Conservation (phyloP, 2,797 vertebrate species). For the Cyprinodon diabolis region DNA sequence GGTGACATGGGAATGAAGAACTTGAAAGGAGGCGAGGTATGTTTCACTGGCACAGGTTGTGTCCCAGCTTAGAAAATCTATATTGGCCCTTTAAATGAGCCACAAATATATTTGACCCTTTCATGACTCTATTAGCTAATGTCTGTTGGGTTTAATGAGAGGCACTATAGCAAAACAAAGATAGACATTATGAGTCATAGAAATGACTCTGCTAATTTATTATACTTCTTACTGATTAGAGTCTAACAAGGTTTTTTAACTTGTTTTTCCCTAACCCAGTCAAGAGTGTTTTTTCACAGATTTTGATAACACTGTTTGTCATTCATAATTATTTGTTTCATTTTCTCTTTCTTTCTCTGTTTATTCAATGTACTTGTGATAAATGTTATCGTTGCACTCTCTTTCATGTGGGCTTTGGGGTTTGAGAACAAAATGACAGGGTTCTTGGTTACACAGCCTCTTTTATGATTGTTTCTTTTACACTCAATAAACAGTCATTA, state of each 20-base stretch:
- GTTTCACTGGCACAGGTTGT: slow-evolving; percentile 39
- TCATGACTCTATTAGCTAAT: slow-evolving; percentile 44
- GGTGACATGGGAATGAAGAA: slow-evolving; percentile 87
- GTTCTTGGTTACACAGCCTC: slow-evolving; percentile 34
- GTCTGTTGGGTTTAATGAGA: slow-evolving; percentile 14
- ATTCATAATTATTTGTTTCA: slow-evolving; percentile 53
- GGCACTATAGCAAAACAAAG: slow-evolving; percentile 12
- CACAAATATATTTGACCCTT: slow-evolving; percentile 16
- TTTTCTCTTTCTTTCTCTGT: slow-evolving; percentile 49
- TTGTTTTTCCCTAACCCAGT: slow-evolving; percentile 49
- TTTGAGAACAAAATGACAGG: slow-evolving; percentile 78
- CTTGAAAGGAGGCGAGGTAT: slow-evolving; percentile 85
- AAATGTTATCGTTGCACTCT: slow-evolving; percentile 73
- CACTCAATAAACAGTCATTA: slow-evolving; percentile 59
- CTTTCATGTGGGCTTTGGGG: slow-evolving; percentile 75
- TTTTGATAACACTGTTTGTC: slow-evolving; percentile 54
- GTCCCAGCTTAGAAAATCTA: slow-evolving; percentile 23
- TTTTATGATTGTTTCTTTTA: slow-evolving; percentile 38
- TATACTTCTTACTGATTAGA: slow-evolving; percentile 29
- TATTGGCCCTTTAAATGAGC: neutral
- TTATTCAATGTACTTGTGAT: slow-evolving; percentile 71
- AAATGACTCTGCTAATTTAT: slow-evolving; percentile 28
- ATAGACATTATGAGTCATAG: slow-evolving; percentile 9
- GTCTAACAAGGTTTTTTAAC: slow-evolving; percentile 34
- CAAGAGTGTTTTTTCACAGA: slow-evolving; percentile 50